Evolutionary conservation across 1,140 invertebrate species (phyloP).

Genomic region (Caenorhabditis inopinata): DNA sequence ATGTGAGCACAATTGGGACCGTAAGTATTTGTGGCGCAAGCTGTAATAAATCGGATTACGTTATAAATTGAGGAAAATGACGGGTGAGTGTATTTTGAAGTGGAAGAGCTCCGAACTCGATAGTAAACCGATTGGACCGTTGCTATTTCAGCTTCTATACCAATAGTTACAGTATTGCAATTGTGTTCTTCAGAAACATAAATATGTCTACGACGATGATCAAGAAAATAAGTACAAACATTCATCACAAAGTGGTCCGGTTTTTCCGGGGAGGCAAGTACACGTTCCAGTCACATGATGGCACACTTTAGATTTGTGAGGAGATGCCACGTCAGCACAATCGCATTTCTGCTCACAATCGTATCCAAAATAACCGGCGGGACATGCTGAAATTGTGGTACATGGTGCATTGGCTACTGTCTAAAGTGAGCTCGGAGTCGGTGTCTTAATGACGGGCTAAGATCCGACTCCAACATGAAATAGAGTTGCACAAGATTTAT

Average conservation of each 20-base stretch:
- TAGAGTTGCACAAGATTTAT: too few species aligned
- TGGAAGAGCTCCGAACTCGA: too few species aligned
- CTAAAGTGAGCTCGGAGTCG: background rate
- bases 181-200: slow-evolving; percentile 27
- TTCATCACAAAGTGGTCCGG: slow-evolving; percentile 58
- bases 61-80: background rate
- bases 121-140: too few species aligned
- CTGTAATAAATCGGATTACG: slow-evolving; percentile 57
- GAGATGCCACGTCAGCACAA: slow-evolving; percentile 33
- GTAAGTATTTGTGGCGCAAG: slow-evolving; percentile 67
- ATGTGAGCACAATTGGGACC: slow-evolving; percentile 67
- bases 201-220: background rate
- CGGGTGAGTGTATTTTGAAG: too few species aligned
- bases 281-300: slow-evolving; percentile 63
- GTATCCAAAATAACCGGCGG: slow-evolving; percentile 53
- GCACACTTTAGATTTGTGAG: slow-evolving; percentile 59
- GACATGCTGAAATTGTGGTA: slow-evolving; percentile 55
- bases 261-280: slow-evolving; percentile 55
- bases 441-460: slow-evolving; percentile 25
- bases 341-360: slow-evolving; percentile 60
- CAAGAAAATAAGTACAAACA: slow-evolving; percentile 37
- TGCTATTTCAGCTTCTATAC: too few species aligned
- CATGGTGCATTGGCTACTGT: background rate
- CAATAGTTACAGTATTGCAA: too few species aligned
- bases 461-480: background rate